A percentile compares a stretch with the other conserved stretches of the same genome.
phyloP scores from a whole-genome alignment of 1,140 invertebrate species.

The Stegodyphus mimosarum region DNA sequence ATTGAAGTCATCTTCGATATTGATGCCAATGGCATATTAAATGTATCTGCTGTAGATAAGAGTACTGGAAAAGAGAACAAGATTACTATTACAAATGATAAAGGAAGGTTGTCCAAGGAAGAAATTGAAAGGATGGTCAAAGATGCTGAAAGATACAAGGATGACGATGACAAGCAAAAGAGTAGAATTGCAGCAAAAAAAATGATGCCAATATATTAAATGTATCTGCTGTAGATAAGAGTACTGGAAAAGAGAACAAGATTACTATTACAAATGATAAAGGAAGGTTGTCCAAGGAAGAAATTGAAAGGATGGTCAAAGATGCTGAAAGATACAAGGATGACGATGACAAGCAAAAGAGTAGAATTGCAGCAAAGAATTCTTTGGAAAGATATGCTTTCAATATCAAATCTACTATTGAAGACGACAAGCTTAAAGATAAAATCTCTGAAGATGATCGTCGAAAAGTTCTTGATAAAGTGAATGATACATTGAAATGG shows the following conservation, averaged over 20 bases:
- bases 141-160: no score
- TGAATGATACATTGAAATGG: conserved; percentile 74
- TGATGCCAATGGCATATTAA: no score
- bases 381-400: conserved; percentile 95
- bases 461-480: conserved; percentile 72
- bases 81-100: no score
- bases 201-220: no score
- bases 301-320: conserved; percentile 87
- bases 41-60: no score
- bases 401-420: conserved; percentile 93
- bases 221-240: no score
- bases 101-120: no score
- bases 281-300: conserved; percentile 93
- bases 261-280: conserved; percentile 98
- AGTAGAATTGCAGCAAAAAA: no score
- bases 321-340: conserved; percentile 73
- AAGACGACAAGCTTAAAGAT: conserved; percentile 76
- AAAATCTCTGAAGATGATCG: conserved; percentile 72
- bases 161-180: no score
- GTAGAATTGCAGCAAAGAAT: conserved; percentile 88
- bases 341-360: conserved; percentile 81
- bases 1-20: conserved; percentile 75
- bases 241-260: conserved; percentile 95
- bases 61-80: no score
- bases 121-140: no score